These are phyloP conservation scores for Aurelia sp. DNA, from an alignment of 30 jellyfish, hydroid and myxozoan genomes.

Conservation along the genomic window DNA sequence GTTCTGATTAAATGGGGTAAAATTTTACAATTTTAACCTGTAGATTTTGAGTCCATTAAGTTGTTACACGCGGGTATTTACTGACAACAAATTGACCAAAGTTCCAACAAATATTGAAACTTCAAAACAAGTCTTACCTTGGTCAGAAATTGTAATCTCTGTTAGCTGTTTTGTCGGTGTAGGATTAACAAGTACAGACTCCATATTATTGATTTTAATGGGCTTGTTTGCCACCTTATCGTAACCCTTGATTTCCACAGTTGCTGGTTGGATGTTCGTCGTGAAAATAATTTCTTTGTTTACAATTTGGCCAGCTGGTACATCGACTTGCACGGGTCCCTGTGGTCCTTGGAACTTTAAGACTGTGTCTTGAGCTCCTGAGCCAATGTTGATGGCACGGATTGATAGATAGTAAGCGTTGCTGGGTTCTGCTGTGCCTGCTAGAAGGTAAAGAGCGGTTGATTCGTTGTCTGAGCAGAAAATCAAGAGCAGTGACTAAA, in stretches of 20 bases:
- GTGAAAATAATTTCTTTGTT: constrained; percentile 41
- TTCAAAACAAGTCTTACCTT: constrained; percentile 7
- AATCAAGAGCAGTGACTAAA: no score
- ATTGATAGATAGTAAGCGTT: constrained; percentile 48
- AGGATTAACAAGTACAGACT: constrained; percentile 49
- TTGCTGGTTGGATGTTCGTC: constrained; percentile 60
- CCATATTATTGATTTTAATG: constrained; percentile 33
- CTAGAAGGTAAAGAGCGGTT: constrained; percentile 13
- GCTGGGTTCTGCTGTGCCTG: constrained; percentile 7
- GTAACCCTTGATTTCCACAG: constrained; percentile 61
- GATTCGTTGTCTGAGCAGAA: no score
- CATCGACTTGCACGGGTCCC: constrained; percentile 62
- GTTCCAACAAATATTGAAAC: no score
- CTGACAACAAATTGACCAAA: no score
- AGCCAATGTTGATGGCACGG: constrained; percentile 53
- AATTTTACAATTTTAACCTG: no score
- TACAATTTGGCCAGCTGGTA: constrained; percentile 47
- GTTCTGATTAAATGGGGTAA: no score
- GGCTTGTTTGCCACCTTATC: constrained; percentile 44
- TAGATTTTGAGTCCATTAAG: no score
- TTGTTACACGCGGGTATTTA: no score
- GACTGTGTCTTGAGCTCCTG: constrained; percentile 31
- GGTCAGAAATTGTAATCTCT: constrained; percentile 33
- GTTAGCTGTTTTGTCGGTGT: constrained; percentile 37
- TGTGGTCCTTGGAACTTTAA: constrained; percentile 51